phyloP scores from a whole-genome alignment of 2,888 invertebrate genomes.

The Lepidonotus clava region DNA sequence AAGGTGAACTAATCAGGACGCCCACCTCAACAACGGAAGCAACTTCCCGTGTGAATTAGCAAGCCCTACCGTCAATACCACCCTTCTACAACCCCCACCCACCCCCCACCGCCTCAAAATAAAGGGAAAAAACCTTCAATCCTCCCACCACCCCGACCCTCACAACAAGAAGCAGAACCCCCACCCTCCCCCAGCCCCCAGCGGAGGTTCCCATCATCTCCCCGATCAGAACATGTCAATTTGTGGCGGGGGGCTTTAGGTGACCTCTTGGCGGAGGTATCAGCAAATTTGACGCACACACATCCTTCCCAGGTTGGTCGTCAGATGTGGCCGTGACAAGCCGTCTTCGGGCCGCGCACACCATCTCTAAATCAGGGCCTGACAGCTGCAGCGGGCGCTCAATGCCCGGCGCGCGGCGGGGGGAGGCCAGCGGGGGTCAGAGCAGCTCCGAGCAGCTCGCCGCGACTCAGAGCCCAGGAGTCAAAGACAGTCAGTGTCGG shows the following conservation, averaged over 20 bases:
- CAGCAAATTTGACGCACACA: constrained; percentile 52
- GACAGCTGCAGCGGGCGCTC: constrained; percentile 24
- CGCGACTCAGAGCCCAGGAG: constrained; percentile 23
- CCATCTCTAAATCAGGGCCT: constrained; percentile 44
- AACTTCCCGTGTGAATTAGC: no score
- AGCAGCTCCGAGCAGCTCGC: neutral
- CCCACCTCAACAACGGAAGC: no score
- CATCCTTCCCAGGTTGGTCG: constrained; percentile 40
- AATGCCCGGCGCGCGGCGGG: neutral
- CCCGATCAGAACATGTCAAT: constrained; percentile 54
- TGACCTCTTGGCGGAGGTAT: constrained; percentile 21
- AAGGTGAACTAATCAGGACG: no score
- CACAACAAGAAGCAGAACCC: neutral
- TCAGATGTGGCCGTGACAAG: constrained; percentile 42
- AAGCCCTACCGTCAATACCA: no score
- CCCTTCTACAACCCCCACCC: neutral
- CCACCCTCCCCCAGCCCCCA: no score
- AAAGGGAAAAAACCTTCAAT: no score
- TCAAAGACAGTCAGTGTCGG: constrained; percentile 50
- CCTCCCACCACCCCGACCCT: neutral
- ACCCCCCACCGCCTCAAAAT: neutral
- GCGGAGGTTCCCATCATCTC: neutral
- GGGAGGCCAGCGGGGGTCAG: neutral
- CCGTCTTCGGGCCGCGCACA: constrained; percentile 29
- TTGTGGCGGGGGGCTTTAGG: neutral